A percentile compares a stretch with the other conserved stretches of the same genome.
Conservation (phyloP, 2,113 vertebrate species). For the Albula glossodonta region DNA sequence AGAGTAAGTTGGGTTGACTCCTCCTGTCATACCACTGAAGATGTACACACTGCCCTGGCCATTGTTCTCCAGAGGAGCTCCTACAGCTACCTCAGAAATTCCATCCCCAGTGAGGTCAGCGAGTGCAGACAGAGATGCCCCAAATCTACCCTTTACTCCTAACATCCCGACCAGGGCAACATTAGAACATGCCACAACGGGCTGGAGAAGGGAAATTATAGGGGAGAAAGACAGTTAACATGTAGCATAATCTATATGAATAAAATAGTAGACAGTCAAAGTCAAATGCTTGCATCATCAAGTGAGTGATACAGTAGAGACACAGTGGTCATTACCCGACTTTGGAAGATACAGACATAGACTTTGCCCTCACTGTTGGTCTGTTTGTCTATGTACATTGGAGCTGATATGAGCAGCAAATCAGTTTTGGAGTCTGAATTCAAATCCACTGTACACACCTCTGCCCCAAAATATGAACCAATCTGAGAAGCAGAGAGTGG, state of each 20-base stretch:
- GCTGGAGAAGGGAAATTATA: background rate
- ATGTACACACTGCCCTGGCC: constrained; percentile 71
- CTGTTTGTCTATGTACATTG: constrained; percentile 59
- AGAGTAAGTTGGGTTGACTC: constrained; percentile 50
- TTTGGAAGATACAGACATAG: constrained; percentile 62
- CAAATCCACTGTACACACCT: constrained; percentile 71
- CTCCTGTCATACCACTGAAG: constrained; percentile 50
- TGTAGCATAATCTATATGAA: background rate
- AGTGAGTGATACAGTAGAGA: background rate
- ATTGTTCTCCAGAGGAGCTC: constrained; percentile 68
- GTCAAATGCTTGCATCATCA: background rate
- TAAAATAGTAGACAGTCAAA: background rate
- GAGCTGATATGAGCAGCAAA: constrained; percentile 77
- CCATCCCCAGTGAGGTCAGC: constrained; percentile 63
- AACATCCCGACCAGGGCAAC: constrained; percentile 48
- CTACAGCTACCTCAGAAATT: constrained; percentile 63
- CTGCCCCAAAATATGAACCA: constrained; percentile 82
- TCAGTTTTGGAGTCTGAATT: constrained; percentile 58
- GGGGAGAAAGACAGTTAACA: constrained; percentile 29
- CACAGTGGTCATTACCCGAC: constrained; percentile 28
- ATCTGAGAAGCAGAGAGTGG: constrained; percentile 54
- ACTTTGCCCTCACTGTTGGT: constrained; percentile 71
- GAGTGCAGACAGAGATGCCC: constrained; percentile 63
- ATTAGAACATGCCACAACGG: constrained; percentile 11
- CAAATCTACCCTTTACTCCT: constrained; percentile 59